Evolutionary conservation across 2,888 invertebrate species (phyloP).

Genomic region (Isoperla grammatica): DNA sequence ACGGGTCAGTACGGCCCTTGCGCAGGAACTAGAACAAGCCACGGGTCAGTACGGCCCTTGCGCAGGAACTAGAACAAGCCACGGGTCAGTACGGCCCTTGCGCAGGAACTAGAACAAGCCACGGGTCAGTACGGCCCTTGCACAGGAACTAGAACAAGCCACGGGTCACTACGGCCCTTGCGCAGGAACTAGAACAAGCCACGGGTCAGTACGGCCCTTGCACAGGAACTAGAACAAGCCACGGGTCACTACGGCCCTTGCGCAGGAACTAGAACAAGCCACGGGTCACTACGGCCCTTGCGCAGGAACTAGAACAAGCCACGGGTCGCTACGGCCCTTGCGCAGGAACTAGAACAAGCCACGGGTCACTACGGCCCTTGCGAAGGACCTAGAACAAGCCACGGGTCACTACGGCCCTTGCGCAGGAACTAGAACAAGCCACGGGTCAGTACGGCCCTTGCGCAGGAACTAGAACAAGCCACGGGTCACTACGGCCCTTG

Average conservation of each 20-base stretch:
- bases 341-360: slow-evolving; percentile 57
- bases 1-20: slow-evolving; percentile 71
- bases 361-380: slow-evolving; percentile 71
- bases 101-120: neutral
- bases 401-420: slow-evolving; percentile 71
- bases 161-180: slow-evolving; percentile 75
- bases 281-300: neutral
- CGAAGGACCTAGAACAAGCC: slow-evolving; percentile 57
- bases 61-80: neutral
- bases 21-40: slow-evolving; percentile 57
- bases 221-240: slow-evolving; percentile 57
- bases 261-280: neutral
- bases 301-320: neutral
- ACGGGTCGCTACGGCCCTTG: slow-evolving; percentile 49
- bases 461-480: neutral
- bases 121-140: no score
- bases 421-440: slow-evolving; percentile 57
- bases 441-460: neutral
- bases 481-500: neutral
- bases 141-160: no score
- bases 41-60: no score
- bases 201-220: slow-evolving; percentile 71
- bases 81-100: neutral
- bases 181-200: slow-evolving; percentile 57
- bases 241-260: no score